A percentile compares a stretch with the other conserved stretches of the same genome.
phyloP scores from a whole-genome alignment of 1,140 invertebrate genomes.

The Venustaconcha ellipsiformis region DNA sequence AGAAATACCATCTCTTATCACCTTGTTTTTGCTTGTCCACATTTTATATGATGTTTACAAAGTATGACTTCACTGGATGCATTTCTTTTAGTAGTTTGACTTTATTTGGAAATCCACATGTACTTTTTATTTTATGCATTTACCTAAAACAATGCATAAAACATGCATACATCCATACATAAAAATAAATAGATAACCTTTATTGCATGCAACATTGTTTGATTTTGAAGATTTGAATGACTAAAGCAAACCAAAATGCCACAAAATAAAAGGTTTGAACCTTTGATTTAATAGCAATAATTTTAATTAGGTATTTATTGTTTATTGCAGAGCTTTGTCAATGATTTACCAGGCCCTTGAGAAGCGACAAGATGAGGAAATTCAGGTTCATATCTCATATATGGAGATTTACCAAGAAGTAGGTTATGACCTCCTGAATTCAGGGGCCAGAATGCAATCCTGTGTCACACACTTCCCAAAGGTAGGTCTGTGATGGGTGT shows the following conservation, averaged over 20 bases:
- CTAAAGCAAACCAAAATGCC: neutral
- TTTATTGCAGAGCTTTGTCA: slow-evolving; percentile 53
- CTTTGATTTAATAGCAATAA: neutral
- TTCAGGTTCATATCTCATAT: slow-evolving; percentile 67
- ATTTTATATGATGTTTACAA: too few relatives aligned
- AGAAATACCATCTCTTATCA: too few relatives aligned
- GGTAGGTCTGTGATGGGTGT: slow-evolving; percentile 37
- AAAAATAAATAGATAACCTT: too few relatives aligned
- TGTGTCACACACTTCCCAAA: slow-evolving; percentile 61
- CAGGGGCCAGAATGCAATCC: slow-evolving; percentile 61
- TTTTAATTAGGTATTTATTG: too few relatives aligned
- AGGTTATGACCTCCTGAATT: slow-evolving; percentile 76
- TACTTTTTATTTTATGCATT: too few relatives aligned
- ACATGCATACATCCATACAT: too few relatives aligned
- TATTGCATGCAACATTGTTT: neutral
- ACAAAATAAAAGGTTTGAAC: neutral
- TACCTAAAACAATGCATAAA: too few relatives aligned
- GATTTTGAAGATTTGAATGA: neutral
- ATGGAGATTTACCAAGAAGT: slow-evolving; percentile 70
- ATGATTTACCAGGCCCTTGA: slow-evolving; percentile 62
- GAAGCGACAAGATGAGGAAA: slow-evolving; percentile 52
- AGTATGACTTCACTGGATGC: too few relatives aligned
- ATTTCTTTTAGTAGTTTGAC: too few relatives aligned
- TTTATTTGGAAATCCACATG: too few relatives aligned
- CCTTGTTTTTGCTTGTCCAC: too few relatives aligned